These are phyloP conservation scores for Pandemis heparana DNA, from an alignment of 2,888 invertebrate species.

Conservation along the genomic window DNA sequence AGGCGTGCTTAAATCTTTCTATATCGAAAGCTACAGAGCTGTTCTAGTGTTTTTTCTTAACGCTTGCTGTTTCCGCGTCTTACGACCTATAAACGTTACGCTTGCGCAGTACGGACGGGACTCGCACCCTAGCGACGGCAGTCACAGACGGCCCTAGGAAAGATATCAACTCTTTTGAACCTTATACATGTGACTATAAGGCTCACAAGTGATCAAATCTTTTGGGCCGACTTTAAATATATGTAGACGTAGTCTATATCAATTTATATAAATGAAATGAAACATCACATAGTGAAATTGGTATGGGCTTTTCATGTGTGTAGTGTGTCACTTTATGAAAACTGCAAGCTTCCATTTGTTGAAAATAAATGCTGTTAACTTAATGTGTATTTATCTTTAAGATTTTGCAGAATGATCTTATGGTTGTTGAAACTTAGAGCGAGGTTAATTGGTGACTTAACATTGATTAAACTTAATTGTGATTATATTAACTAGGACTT, in stretches of 20 bases:
- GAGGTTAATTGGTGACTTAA: slow-evolving; percentile 37
- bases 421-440: slow-evolving; percentile 50
- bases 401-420: slow-evolving; percentile 47
- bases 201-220: slow-evolving; percentile 23
- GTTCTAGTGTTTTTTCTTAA: slow-evolving; percentile 19
- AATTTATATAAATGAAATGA: slow-evolving; percentile 46
- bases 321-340: slow-evolving; percentile 65
- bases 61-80: slow-evolving; percentile 29
- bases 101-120: slow-evolving; percentile 12
- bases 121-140: slow-evolving; percentile 7
- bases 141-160: neutral
- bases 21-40: slow-evolving; percentile 22
- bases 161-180: slow-evolving; percentile 25
- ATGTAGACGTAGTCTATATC: slow-evolving; percentile 13
- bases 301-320: slow-evolving; percentile 71
- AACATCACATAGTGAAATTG: slow-evolving; percentile 55
- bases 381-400: slow-evolving; percentile 60
- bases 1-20: slow-evolving; percentile 25
- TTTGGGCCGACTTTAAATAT: neutral
- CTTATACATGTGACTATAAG: slow-evolving; percentile 8
- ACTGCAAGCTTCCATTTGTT: slow-evolving; percentile 66
- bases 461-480: slow-evolving; percentile 18
- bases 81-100: slow-evolving; percentile 28
- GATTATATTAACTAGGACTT: slow-evolving; percentile 18
- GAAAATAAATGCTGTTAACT: slow-evolving; percentile 66